Percentiles rank a stretch among this genome's conserved stretches.
Conservation (phyloP, 2,888 invertebrate species). For the Tenodera sinensis region DNA sequence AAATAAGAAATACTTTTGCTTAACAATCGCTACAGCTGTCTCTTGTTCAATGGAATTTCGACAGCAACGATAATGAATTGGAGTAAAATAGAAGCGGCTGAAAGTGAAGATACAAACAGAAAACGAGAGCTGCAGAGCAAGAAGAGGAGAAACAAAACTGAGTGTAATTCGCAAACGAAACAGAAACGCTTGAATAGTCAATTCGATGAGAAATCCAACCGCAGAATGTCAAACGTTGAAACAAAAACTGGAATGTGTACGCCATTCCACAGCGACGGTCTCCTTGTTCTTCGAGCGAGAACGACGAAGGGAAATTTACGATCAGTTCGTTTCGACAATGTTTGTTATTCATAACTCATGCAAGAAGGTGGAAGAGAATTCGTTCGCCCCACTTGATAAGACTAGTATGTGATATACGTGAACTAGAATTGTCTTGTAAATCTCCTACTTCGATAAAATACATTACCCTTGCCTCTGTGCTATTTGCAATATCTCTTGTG, state of each 20-base stretch:
- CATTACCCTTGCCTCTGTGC: neutral
- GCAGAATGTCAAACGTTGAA: neutral
- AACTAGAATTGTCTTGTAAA: neutral
- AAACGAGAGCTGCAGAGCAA: neutral
- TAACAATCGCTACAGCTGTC: no score
- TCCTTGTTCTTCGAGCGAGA: neutral
- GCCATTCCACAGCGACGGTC: no score
- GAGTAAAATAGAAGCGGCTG: no score
- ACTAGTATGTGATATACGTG: neutral
- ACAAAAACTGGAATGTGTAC: neutral
- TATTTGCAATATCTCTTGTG: neutral
- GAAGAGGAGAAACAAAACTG: neutral
- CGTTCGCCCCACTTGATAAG: neutral
- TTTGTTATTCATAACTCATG: conserved; percentile 5
- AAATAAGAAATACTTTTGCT: no score
- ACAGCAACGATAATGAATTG: no score
- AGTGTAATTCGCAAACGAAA: no score
- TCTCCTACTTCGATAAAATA: neutral
- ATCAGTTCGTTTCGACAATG: neutral
- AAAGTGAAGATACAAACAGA: neutral
- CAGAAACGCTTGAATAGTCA: no score
- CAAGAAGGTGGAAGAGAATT: neutral
- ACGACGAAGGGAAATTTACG: neutral
- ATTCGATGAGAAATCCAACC: neutral
- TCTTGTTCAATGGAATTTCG: no score